Evolutionary conservation across 2,888 invertebrate genomes (phyloP).

Genomic region (Lapara coniferarum): DNA sequence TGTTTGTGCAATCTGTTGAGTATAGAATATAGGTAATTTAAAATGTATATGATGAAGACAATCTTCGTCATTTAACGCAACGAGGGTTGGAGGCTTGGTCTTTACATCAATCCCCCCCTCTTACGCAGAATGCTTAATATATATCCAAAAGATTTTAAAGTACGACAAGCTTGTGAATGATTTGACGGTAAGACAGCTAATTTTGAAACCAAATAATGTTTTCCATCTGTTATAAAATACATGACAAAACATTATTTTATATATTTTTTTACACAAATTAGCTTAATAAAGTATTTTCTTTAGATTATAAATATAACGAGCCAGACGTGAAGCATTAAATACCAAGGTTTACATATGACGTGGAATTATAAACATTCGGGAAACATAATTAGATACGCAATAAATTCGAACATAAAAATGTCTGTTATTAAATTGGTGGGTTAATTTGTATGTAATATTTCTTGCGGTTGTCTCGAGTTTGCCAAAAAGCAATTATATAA

Average conservation of each 20-base stretch:
- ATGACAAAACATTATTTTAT: not conserved
- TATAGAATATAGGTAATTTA: too few relatives aligned
- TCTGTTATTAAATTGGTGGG: conserved; percentile 9
- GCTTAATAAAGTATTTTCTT: not conserved
- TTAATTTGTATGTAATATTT: conserved; percentile 21
- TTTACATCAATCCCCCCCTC: too few relatives aligned
- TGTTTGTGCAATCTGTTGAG: too few relatives aligned
- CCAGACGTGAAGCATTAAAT: not conserved
- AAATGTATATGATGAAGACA: too few relatives aligned
- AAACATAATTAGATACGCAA: conserved; percentile 28
- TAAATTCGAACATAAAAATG: conserved; percentile 27
- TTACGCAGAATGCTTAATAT: too few relatives aligned
- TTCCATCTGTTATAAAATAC: not conserved
- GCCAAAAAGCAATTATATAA: conserved; percentile 38
- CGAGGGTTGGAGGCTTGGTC: too few relatives aligned
- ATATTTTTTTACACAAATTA: conserved; percentile 6
- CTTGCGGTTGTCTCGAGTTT: conserved; percentile 31
- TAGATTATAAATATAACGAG: not conserved
- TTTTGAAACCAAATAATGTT: not conserved
- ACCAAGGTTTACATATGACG: conserved; percentile 12
- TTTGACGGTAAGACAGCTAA: not conserved
- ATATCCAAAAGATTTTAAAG: too few relatives aligned
- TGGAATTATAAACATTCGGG: conserved; percentile 19
- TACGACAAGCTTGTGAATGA: too few relatives aligned
- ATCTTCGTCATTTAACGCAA: too few relatives aligned